Conservation (phyloP, 2,888 invertebrate species). For the Philereme transversata region DNA sequence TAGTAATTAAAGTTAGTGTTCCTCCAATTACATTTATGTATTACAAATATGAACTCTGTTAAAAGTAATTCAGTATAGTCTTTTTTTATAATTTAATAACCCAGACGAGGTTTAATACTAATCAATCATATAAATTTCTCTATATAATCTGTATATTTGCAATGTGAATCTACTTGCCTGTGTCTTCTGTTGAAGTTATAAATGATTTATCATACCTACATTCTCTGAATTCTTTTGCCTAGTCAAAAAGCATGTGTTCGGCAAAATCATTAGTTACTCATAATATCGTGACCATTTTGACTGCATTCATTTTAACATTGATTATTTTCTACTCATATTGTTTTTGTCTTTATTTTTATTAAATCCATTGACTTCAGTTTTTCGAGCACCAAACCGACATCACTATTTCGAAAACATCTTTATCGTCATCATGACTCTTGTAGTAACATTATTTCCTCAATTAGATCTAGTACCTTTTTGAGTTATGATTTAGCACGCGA, state of each 20-base stretch:
- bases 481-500: slow-evolving; percentile 23
- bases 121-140: neutral
- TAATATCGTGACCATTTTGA: slow-evolving; percentile 6
- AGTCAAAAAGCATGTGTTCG: slow-evolving; percentile 20
- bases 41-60: too few relatives aligned
- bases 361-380: slow-evolving; percentile 11
- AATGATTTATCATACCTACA: slow-evolving; percentile 2
- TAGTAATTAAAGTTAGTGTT: too few relatives aligned
- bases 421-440: slow-evolving; percentile 27
- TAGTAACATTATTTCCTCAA: slow-evolving; percentile 59
- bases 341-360: neutral
- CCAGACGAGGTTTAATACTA: too few relatives aligned
- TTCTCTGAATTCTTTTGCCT: slow-evolving; percentile 15
- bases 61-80: too few relatives aligned
- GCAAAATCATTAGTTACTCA: slow-evolving; percentile 4
- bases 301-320: slow-evolving; percentile 9
- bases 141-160: slow-evolving; percentile 33
- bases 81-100: too few relatives aligned
- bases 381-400: slow-evolving; percentile 8
- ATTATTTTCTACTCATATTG: too few relatives aligned
- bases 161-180: slow-evolving; percentile 18
- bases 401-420: neutral
- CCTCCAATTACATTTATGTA: too few relatives aligned
- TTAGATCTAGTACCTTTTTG: slow-evolving; percentile 54
- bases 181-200: slow-evolving; percentile 15